Conservation (phyloP, 2,113 vertebrate genomes). For the Pholis gunnellus region DNA sequence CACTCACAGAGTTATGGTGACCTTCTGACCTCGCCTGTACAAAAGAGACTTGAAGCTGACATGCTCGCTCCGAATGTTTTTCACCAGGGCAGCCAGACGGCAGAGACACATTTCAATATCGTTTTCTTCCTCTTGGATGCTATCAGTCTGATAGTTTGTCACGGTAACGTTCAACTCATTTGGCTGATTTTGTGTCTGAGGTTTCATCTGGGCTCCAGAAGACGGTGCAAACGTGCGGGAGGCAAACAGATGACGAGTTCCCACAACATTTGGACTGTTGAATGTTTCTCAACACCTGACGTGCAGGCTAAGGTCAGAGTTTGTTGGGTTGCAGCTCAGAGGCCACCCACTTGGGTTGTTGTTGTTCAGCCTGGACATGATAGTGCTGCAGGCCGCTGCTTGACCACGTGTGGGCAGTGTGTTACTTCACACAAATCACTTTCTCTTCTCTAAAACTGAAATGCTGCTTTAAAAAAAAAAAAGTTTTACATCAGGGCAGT, state of each 20-base stretch:
- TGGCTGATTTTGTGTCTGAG: constrained; percentile 6
- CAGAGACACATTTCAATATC: constrained; percentile 1
- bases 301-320: constrained; percentile 50
- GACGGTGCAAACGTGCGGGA: neutral
- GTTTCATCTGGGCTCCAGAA: constrained; percentile 4
- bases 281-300: constrained; percentile 55
- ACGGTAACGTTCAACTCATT: constrained; percentile 10
- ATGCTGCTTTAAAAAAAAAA: constrained; percentile 1
- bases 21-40: constrained; percentile 66
- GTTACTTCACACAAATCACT: constrained; percentile 38
- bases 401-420: constrained; percentile 51
- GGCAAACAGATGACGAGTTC: constrained; percentile 27
- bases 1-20: constrained; percentile 66
- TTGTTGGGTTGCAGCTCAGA: constrained; percentile 46
- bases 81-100: constrained; percentile 25
- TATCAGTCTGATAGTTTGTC: constrained; percentile 4
- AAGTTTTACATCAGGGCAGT: constrained; percentile 1
- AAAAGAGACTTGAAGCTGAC: constrained; percentile 69
- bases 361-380: constrained; percentile 19
- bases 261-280: constrained; percentile 39
- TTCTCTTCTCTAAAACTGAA: constrained; percentile 23
- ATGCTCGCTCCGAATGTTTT: constrained; percentile 50
- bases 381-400: constrained; percentile 47
- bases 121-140: neutral
- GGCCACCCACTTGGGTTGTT: constrained; percentile 47